Percentiles rank a stretch among this genome's conserved stretches.
phyloP scores from a whole-genome alignment of 2,888 invertebrate species.

The Chymomyza amoena region DNA sequence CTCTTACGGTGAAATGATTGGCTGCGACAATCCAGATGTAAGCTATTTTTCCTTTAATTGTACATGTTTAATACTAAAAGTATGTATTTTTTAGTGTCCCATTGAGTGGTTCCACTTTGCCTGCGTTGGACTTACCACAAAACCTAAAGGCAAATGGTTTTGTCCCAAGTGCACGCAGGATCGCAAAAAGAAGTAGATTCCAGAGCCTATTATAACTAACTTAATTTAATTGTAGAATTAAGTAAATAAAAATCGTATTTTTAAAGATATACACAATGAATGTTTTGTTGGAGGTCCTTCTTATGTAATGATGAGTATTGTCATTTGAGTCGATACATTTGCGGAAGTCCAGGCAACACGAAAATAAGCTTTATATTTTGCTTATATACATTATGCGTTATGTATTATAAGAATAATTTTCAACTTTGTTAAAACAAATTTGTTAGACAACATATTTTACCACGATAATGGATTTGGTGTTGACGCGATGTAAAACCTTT shows the following conservation, averaged over 20 bases:
- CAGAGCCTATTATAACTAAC: neutral
- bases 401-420: too few species aligned
- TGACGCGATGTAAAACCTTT: too few species aligned
- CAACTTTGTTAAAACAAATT: too few species aligned
- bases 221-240: neutral
- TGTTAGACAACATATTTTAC: too few species aligned
- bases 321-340: too few species aligned
- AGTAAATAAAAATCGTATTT: conserved; percentile 12
- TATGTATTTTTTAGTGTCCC: conserved; percentile 80
- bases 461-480: too few species aligned
- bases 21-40: conserved; percentile 91
- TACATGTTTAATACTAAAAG: neutral
- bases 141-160: conserved; percentile 96
- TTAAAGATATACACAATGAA: neutral
- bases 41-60: conserved; percentile 19
- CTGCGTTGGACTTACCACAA: conserved; percentile 90
- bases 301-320: too few species aligned
- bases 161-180: conserved; percentile 94
- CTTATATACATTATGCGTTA: too few species aligned
- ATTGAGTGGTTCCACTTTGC: conserved; percentile 97
- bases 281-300: neutral
- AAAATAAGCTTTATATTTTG: too few species aligned
- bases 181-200: conserved; percentile 86
- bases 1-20: conserved; percentile 96
- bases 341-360: too few species aligned